Evolutionary conservation across 2,888 invertebrate genomes (phyloP), one percentile per base, ranked within the genome.

Genomic region (Craniophora ligustri): DNA sequence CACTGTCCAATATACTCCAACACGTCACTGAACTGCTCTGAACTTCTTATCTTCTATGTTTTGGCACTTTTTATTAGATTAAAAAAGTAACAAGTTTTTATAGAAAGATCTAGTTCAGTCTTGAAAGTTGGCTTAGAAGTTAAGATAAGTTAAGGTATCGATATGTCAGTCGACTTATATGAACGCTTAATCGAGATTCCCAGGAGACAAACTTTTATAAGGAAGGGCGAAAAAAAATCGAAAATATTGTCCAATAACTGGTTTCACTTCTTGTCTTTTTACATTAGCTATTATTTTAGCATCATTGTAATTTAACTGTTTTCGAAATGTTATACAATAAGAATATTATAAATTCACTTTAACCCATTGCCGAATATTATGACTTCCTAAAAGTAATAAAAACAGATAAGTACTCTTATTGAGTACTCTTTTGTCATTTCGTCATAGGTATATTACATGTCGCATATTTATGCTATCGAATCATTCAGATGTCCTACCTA

Each of bases 101-200:
- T 58, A 74, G 65, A 76, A 82, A 82, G 72, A 78, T 75, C 74
- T 81, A 80, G 64, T 76, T 91, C 89, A 90, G 91, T 87, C 91
- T 90, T 90, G 72, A 76, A 76, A 84, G 80, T 83, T 83, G 82
- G 79, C 81, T 82, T 84, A 83, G 72, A 79, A 84, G 78, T 78
- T 79, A 82, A 79, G 79, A 74, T 82, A 78, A 77, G 70, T 71
- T 70, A 80, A 67, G 70, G 61, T 84, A 81, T 78, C 82, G 90
- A 91, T 91, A 90, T 91, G 91, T 89, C 82, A 86, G 85, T 85
- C 82, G 77, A 79, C 65, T 72, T 73, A 62, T 63, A 47, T 60
- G 65, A 74, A 67, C 60, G 67, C 67, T 73, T 75, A 57, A 66
- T 45, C 35, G 62, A 50, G 41, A 53, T 39, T 60, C 41, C 31